A percentile compares a stretch with the other conserved stretches of the same genome.
These are phyloP conservation scores for Orycteropus afer DNA, from an alignment of 2,113 vertebrate species.

Conservation along the genomic window DNA sequence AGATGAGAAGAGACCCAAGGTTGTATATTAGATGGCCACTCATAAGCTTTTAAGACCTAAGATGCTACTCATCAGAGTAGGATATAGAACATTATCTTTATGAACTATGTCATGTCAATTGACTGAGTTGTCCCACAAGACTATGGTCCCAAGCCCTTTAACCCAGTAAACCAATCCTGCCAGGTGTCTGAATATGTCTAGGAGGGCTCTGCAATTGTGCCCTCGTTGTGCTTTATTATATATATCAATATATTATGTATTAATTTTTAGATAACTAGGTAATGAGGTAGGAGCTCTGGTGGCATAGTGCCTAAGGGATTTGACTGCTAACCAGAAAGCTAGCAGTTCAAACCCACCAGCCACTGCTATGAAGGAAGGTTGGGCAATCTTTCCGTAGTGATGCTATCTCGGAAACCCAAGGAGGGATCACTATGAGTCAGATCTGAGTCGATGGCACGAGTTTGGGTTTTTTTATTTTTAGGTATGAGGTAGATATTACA, in stretches of 20 bases:
- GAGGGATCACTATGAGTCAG: no score
- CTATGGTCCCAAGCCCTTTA: not conserved
- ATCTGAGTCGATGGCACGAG: no score
- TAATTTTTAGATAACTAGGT: not conserved
- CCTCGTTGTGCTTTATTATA: no score
- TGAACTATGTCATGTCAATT: not conserved
- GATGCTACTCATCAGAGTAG: not conserved
- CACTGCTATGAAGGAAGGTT: no score
- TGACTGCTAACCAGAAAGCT: no score
- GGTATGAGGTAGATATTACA: not conserved
- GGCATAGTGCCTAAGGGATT: no score
- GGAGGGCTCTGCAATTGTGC: not conserved
- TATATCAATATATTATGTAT: no score
- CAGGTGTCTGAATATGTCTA: not conserved
- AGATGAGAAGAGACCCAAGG: not conserved
- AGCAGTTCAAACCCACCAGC: no score
- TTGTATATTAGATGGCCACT: not conserved
- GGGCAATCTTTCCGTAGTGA: no score
- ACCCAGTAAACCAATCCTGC: not conserved
- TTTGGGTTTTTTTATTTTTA: no score
- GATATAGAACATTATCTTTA: not conserved
- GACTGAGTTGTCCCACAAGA: not conserved
- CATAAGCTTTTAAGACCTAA: not conserved
- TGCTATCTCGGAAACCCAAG: no score
- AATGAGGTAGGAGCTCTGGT: no score